Base-by-base conservation (phyloP, 2,888 invertebrate genomes). In the Scaptomyza polygonia region DNA sequence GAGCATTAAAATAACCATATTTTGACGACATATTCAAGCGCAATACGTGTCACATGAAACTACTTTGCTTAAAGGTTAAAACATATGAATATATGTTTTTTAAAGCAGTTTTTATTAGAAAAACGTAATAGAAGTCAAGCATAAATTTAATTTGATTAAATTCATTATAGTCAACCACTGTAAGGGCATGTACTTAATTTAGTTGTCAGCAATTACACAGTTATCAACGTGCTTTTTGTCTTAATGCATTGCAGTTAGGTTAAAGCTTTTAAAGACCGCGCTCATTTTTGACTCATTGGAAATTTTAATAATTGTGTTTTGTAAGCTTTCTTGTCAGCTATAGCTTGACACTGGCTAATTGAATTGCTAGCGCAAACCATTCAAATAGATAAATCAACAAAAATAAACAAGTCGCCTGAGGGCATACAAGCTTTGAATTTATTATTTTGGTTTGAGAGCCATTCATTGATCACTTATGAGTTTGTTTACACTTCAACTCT, bases 401-500 rank as follows among this genome's bases (percentile, higher is more conserved):
- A 36, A 47, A 57, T 43, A 54, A 62, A 66, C 62, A 66, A 6
- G 32, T n/a, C 16, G 21, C 53, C 65, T 21, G 32, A n/a, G 75
- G 72, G 43, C 25, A 43, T 16, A n/a, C 11, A 12, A n/a, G 36
- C 32, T 45, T 47, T 47, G 47, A 16, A 44, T 36, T 14, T 14
- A 14, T 14, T 34, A 8, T 7, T 5, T 14, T 6, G 52, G 52
- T 54, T 14, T 29, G 43, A 55, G 63, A 58, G 72, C 51, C 53
- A 69, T 58, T 65, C 57, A 66, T 61, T 57, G 61, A 70, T 57
- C 71, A 71, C 67, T 73, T 56, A 48, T 62, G 40, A 36, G 67
- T 75, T 74, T 74, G 73, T 74, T 74, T 75, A 75, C 73, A 75
- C 63, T 62, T 71, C 47, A 57, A 51, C 55, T 34, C 51, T 16